A percentile compares a stretch with the other conserved stretches of the same genome.
These are phyloP conservation scores for Diuraphis noxia DNA, from an alignment of 1,140 invertebrate genomes.

Conservation along the genomic window DNA sequence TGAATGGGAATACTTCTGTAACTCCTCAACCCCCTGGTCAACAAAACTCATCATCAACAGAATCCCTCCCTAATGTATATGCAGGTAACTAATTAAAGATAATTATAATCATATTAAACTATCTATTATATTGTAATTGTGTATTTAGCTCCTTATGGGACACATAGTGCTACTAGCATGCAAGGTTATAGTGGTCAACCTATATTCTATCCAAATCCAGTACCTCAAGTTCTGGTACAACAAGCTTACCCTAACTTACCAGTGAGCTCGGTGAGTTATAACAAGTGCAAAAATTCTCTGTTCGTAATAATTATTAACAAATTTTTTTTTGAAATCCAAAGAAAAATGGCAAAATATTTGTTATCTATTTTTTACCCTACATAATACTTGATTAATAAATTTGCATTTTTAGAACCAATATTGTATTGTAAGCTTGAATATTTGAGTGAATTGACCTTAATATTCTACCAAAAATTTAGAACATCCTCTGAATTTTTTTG, in stretches of 20 bases:
- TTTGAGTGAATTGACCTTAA: background rate
- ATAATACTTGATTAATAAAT: too few relatives aligned
- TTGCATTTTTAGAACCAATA: background rate
- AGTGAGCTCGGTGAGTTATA: conserved; percentile 20
- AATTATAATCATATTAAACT: background rate
- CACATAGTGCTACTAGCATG: conserved; percentile 25
- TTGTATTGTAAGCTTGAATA: background rate
- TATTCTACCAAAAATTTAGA: too few relatives aligned
- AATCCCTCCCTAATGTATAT: conserved; percentile 32
- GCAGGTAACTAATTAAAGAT: background rate
- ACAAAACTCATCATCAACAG: conserved; percentile 28
- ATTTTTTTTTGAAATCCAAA: background rate
- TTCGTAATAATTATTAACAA: background rate
- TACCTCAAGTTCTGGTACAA: conserved; percentile 42
- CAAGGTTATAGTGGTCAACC: conserved; percentile 52
- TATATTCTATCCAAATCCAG: conserved; percentile 51
- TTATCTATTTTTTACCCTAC: background rate
- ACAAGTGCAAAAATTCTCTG: background rate
- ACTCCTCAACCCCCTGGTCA: conserved; percentile 13
- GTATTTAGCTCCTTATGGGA: conserved; percentile 41
- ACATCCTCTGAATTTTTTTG: too few relatives aligned
- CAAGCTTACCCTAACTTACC: conserved; percentile 48
- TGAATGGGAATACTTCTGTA: conserved; percentile 32
- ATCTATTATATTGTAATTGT: background rate
- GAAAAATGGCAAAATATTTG: background rate